A percentile compares a stretch with the other conserved stretches of the same genome.
Evolutionary conservation across 2,113 vertebrate genomes (phyloP).

Genomic region (Brachionichthys hirsutus): DNA sequence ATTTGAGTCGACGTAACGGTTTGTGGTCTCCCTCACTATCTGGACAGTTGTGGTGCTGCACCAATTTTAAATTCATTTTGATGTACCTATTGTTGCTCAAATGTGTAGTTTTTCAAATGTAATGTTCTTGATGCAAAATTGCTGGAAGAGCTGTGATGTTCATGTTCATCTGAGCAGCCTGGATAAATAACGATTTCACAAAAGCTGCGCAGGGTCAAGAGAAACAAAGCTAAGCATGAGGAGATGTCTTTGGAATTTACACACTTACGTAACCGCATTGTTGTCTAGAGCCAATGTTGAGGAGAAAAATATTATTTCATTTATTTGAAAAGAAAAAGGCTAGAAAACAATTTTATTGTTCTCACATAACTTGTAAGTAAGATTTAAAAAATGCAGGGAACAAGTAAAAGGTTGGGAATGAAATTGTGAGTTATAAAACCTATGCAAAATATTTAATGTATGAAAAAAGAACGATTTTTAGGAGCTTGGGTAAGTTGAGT

Average conservation of each 20-base stretch:
- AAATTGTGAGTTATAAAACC: too few species aligned
- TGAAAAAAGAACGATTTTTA: too few species aligned
- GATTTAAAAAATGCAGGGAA: too few species aligned
- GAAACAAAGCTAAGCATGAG: conserved; percentile 3
- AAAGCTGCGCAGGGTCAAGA: conserved; percentile 21
- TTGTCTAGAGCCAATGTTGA: too few species aligned
- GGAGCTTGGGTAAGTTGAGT: too few species aligned
- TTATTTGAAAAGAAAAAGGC: background rate
- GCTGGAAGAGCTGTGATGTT: conserved; percentile 4
- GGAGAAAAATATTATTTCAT: conserved; percentile 1
- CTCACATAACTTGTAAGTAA: too few species aligned
- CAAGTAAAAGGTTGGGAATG: too few species aligned
- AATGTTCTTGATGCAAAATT: conserved; percentile 5
- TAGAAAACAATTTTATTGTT: too few species aligned
- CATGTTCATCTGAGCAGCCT: background rate
- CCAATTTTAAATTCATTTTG: conserved; percentile 49
- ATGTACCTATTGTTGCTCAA: conserved; percentile 50
- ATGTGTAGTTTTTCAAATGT: conserved; percentile 28
- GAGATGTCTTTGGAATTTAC: conserved; percentile 3
- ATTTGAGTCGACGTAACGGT: conserved; percentile 65
- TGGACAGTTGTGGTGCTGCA: conserved; percentile 49
- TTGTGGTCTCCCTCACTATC: conserved; percentile 63
- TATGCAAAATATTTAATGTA: too few species aligned
- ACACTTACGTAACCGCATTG: background rate
- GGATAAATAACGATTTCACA: conserved; percentile 2